A percentile compares a stretch with the other conserved stretches of the same genome.
These are phyloP conservation scores for Ia io DNA, from an alignment of 2,113 vertebrate species.

Conservation along the genomic window DNA sequence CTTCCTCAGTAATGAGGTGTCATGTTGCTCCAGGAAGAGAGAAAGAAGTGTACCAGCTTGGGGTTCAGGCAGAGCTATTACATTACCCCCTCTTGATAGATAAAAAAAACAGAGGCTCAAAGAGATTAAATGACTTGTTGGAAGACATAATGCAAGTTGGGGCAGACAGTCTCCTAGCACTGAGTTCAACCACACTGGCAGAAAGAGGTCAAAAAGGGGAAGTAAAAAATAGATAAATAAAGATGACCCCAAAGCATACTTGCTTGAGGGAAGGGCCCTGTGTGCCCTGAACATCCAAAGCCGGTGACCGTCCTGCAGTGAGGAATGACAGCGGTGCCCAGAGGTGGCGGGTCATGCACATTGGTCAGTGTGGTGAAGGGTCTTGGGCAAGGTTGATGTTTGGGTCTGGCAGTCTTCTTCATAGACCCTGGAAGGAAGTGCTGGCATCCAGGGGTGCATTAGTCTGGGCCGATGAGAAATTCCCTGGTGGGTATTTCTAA, in stretches of 20 bases:
- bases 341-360: rapidly evolving
- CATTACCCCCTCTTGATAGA: neutral
- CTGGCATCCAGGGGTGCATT: neutral
- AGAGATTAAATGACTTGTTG: neutral
- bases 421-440: neutral
- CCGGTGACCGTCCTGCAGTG: neutral
- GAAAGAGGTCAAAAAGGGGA: neutral
- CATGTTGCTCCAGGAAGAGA: neutral
- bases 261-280: neutral
- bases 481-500: neutral
- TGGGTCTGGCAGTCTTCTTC: neutral
- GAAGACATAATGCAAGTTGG: neutral
- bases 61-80: neutral
- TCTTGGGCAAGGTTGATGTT: neutral
- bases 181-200: neutral
- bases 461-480: neutral
- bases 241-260: no score
- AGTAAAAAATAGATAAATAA: neutral
- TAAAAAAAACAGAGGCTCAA: neutral
- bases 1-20: neutral
- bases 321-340: neutral
- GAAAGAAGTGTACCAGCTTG: neutral
- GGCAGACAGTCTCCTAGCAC: neutral
- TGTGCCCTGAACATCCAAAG: neutral
- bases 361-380: neutral